Evolutionary conservation across 2,888 invertebrate species (phyloP), one percentile per base, ranked within the genome.

Genomic region (Spisula solida): DNA sequence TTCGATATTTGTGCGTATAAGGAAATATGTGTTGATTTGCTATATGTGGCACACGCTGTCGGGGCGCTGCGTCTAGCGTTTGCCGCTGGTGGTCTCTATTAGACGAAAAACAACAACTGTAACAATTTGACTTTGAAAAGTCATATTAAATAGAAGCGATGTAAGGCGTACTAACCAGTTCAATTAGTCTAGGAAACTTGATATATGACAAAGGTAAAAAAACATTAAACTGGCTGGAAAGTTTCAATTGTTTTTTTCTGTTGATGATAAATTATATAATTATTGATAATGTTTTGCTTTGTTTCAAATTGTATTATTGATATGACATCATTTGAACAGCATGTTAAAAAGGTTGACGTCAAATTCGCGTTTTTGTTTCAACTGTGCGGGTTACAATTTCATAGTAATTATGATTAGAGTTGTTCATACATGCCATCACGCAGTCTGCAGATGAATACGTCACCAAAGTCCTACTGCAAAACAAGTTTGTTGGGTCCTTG

Each of bases 1-100:
- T 85, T 31, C 56, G 29, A 75, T 31, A n/a, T 78, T 48, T 66
- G 48, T 75, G 51, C 47, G 25, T 75, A 14, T 12, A 75, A 47
- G 51, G 75, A 18, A 16, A 51, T 12, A 78, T 25, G 83, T 83
- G 83, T 83, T 78, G 55, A 83, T 83, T 70, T 47, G 75, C 25
- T 14, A 75, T 75, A 75, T 18, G 5, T 16, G 31, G 2, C 75
- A 34, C 75, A 75, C 75, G 34, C 75, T 75, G 75, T 4, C 18
- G 25, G 10, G 18, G 16, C 16, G 75, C 14, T 75, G 31, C 16
- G 34, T 18, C 16, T 75, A 25, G 34, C 14, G 12, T 82, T 82
- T 82, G 6, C 25, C 34, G 66, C 25, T 60, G 66, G 18, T 6
- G 47, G n/a, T 41, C 41, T n/a, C 2, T 34, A 18, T 34, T 75